Base-by-base conservation (phyloP, 2,797 vertebrate species). In the Myoxocephalus aenaeus region DNA sequence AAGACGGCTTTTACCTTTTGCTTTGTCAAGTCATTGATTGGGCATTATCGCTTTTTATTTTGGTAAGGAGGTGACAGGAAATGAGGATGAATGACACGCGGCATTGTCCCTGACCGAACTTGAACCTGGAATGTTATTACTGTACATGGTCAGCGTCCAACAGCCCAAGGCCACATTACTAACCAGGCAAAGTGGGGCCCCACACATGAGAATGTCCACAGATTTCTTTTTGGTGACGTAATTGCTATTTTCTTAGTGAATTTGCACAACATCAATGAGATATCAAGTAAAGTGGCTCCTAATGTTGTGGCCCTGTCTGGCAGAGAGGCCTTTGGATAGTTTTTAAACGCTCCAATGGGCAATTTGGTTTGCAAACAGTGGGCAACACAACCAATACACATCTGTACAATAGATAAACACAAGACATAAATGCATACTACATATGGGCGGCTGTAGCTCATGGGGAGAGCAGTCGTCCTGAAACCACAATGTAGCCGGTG, bases 31-130 rank as follows among this genome's bases (percentile, higher is more conserved):
- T 53, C 10, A 68, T 50, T 48, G n/a, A 40, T 25, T 18, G 40
- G 2, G 42, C 50, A 7, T 53, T 67, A 5, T 68, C 34, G 2
- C 13, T 3, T 25, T 20, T 57, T 22, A 50, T 59, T 63, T 82
- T 64, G 38, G 59, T 51, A 67, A 13, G 18, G 46, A 46, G 46
- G 36, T 72, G 72, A 65, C 67, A 36, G 17, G 38, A 59, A 65
- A 34, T 38, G 2, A 70, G 54, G 29, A 51, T 36, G 10, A 32
- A 20, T 10, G 48, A 44, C 53, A 27, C 6, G 12, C 12, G 44
- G 13, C 34, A 22, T 42, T 75, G 7, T 50, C 56, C 32, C 38
- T 59, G 51, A 63, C 32, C 12, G 8, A 42, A 44, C 42, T 29
- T 65, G 4, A 65, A 65, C 42, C 2, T 1, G 56, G 11, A 64